Percentiles rank a stretch among this genome's conserved stretches.
These are phyloP conservation scores for Calephelis nemesis DNA, from an alignment of 1,140 invertebrate species.

Conservation along the genomic window DNA sequence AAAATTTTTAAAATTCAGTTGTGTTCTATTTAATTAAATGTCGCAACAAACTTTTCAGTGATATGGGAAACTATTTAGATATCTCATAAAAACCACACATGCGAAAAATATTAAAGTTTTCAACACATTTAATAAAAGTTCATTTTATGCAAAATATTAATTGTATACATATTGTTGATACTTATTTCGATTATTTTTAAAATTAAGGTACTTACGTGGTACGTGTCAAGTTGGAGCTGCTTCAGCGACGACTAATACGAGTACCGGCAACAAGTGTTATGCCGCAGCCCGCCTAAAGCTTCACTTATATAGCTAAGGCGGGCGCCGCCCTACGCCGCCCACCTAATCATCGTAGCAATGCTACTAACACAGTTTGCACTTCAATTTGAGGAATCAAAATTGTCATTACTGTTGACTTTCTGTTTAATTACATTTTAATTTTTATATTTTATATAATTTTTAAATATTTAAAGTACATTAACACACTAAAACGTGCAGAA, in stretches of 20 bases:
- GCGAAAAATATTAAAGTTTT: too few species aligned
- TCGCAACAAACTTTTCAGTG: too few species aligned
- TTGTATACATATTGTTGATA: too few species aligned
- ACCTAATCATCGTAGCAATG: constrained; percentile 40
- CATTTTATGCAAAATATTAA: too few species aligned
- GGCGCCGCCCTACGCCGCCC: constrained; percentile 54
- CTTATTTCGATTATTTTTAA: too few species aligned
- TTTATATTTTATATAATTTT: neutral
- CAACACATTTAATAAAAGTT: too few species aligned
- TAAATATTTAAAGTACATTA: too few species aligned
- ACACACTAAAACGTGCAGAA: too few species aligned
- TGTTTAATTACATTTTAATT: neutral
- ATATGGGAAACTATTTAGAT: too few species aligned
- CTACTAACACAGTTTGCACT: constrained; percentile 63
- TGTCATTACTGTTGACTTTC: constrained; percentile 30
- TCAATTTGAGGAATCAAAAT: constrained; percentile 58
- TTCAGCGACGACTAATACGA: constrained; percentile 37
- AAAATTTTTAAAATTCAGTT: too few species aligned
- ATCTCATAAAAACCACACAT: too few species aligned
- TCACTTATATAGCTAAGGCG: constrained; percentile 50
- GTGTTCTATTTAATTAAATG: too few species aligned
- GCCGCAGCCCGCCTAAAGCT: constrained; percentile 48
- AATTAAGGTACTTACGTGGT: constrained; percentile 41
- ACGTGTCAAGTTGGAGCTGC: constrained; percentile 35
- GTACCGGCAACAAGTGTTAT: constrained; percentile 64